Conservation (phyloP, 2,113 vertebrate genomes). For the Noturus placidus region DNA sequence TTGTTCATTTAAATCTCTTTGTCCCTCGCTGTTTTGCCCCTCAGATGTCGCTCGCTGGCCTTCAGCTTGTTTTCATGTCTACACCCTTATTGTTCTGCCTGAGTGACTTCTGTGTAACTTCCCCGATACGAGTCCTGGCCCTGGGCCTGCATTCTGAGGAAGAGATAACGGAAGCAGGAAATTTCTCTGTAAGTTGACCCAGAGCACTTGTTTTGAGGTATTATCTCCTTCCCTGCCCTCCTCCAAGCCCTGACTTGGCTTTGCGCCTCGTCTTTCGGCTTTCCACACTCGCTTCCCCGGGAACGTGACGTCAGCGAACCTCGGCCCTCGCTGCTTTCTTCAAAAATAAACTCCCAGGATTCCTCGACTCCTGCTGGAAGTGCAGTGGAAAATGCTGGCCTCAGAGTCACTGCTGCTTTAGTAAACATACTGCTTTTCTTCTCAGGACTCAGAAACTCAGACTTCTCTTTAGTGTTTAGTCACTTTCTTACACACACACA, state of each 20-base stretch:
- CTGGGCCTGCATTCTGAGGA: constrained; percentile 25
- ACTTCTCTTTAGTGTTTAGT: constrained; percentile 45
- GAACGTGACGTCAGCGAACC: constrained; percentile 65
- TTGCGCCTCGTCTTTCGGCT: background rate
- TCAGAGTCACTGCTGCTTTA: constrained; percentile 57
- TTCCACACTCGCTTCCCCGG: constrained; percentile 7
- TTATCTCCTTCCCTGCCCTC: constrained; percentile 19
- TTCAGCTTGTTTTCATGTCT: constrained; percentile 2
- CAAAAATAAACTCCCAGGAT: constrained; percentile 62
- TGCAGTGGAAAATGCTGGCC: constrained; percentile 61
- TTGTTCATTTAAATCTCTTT: background rate
- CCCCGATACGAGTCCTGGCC: constrained; percentile 30
- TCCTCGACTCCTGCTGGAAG: constrained; percentile 49
- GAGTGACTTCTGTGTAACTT: constrained; percentile 26
- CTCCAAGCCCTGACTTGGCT: background rate
- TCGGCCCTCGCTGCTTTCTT: constrained; percentile 54
- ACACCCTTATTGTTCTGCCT: constrained; percentile 18
- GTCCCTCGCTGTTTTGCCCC: background rate
- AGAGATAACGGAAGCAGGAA: constrained; percentile 36
- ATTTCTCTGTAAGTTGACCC: constrained; percentile 20
- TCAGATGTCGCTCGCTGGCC: background rate
- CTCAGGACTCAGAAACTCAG: constrained; percentile 47
- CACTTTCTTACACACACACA: background rate
- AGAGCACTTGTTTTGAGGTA: constrained; percentile 32
- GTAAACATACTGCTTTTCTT: constrained; percentile 59